Percentiles rank a stretch among this genome's conserved stretches.
These are phyloP conservation scores for Taenioides sp. DNA, from an alignment of 2,797 vertebrate species.

Conservation along the genomic window DNA sequence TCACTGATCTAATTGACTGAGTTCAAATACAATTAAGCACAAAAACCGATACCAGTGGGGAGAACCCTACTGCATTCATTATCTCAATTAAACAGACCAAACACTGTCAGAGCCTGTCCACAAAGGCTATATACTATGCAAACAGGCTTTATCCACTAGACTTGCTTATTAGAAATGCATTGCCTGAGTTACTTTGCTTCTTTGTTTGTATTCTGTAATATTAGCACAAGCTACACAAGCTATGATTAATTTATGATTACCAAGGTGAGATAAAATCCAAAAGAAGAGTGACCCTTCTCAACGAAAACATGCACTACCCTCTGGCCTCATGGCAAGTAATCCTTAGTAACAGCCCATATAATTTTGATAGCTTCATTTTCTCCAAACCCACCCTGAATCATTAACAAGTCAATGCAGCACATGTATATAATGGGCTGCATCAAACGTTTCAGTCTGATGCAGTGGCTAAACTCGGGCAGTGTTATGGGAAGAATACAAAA, in stretches of 20 bases:
- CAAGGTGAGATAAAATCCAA: background rate
- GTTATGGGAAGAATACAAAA: background rate
- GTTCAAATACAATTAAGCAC: slow-evolving; percentile 64
- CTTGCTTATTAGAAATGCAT: slow-evolving; percentile 16
- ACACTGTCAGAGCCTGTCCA: slow-evolving; percentile 32
- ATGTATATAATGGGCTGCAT: slow-evolving; percentile 38
- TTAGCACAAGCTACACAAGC: slow-evolving; percentile 3
- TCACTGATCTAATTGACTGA: slow-evolving; percentile 54
- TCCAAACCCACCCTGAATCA: slow-evolving; percentile 44
- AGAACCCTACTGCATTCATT: slow-evolving; percentile 45
- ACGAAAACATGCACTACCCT: slow-evolving; percentile 32
- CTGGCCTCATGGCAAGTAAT: slow-evolving; percentile 38
- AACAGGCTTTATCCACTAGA: slow-evolving; percentile 26
- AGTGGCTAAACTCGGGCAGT: slow-evolving; percentile 34
- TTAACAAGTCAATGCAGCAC: slow-evolving; percentile 52
- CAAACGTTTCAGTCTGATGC: slow-evolving; percentile 50
- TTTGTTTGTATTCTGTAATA: slow-evolving; percentile 10
- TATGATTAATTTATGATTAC: background rate
- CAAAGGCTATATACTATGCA: slow-evolving; percentile 18
- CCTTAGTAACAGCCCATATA: slow-evolving; percentile 48
- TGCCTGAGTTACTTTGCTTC: slow-evolving; percentile 12
- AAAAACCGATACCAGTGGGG: slow-evolving; percentile 54
- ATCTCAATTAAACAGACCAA: slow-evolving; percentile 54
- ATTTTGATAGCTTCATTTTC: slow-evolving; percentile 50
- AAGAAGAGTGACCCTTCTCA: slow-evolving; percentile 19